Evolutionary conservation across 2,888 invertebrate species (phyloP).

Genomic region (Morpho achilles): DNA sequence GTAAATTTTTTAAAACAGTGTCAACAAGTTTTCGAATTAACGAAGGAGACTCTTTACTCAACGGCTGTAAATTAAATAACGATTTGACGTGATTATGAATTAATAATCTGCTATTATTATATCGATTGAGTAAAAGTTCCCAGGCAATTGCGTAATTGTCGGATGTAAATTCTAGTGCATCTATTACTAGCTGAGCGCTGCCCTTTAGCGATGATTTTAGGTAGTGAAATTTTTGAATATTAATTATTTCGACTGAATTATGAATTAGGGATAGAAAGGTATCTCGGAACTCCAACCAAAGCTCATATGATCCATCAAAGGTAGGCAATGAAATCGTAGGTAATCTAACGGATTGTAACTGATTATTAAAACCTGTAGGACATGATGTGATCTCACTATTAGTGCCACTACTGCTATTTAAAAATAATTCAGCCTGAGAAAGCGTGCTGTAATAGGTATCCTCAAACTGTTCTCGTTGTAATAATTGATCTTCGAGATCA

Average conservation of each 20-base stretch:
- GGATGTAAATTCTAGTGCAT: not conserved
- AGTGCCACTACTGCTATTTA: not conserved
- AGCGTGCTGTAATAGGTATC: not conserved
- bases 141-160: not conserved
- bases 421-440: not conserved
- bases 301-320: not conserved
- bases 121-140: not conserved
- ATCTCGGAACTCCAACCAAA: not conserved
- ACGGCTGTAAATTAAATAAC: slow-evolving; percentile 18
- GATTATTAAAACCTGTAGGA: not conserved
- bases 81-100: slow-evolving; percentile 19
- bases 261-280: not conserved
- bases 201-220: slow-evolving; percentile 6
- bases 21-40: slow-evolving; percentile 26
- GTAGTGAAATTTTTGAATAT: slow-evolving; percentile 9
- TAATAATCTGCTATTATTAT: slow-evolving; percentile 8
- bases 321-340: not conserved
- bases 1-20: slow-evolving; percentile 21
- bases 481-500: not conserved
- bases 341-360: not conserved
- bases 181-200: not conserved
- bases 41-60: slow-evolving; percentile 19
- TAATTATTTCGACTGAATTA: not conserved
- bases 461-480: not conserved
- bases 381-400: not conserved